Evolutionary conservation across 1,140 invertebrate species (phyloP), one percentile per base, ranked within the genome.

Genomic region (Rhopalosiphum padi): DNA sequence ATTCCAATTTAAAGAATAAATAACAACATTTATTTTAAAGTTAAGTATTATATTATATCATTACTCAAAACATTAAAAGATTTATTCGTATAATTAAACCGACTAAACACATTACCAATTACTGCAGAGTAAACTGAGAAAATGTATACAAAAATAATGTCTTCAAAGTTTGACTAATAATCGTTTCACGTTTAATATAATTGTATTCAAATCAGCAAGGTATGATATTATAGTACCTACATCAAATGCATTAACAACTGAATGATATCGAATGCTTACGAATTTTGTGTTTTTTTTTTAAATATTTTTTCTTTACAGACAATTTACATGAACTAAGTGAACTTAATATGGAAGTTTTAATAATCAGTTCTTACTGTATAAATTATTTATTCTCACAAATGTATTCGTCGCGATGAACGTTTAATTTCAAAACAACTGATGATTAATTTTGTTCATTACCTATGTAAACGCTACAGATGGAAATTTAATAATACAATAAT

Each of bases 401-500:
- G 15, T 51, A 51, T 51, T 51, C 15, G 15, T 77, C 15, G 15
- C 11, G 9, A 68, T 30, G 60, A 68, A 68, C 30, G 30, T n/a
- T 77, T 77, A 11, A 77, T n/a, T 77, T 77, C 4, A 35, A 77
- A n/a, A 77, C 5, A 77, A n/a, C n/a, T 77, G 0, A 77, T 77
- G 15, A n/a, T 77, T 77, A n/a, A 18, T 77, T 77, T 77, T 77
- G 60, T 77, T 77, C 30, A n/a, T 18, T n/a, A 18, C 60, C 60
- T 77, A 77, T n/a, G 30, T 77, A 77, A 77, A 18, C 15, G 60
- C 60, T n/a, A 77, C 5, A 18, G 30, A 77, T 77, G 30, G 11
- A 77, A 77, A n/a, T 77, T 18, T 77, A 77, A 77, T 77, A 18
- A 77, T 77, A 77, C n/a, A 77, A 77, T 77, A 77, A 77, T 77